Percentiles rank a stretch among this genome's conserved stretches.
phyloP scores from a whole-genome alignment of 1,140 invertebrate genomes.

The Neodiprion virginianus region DNA sequence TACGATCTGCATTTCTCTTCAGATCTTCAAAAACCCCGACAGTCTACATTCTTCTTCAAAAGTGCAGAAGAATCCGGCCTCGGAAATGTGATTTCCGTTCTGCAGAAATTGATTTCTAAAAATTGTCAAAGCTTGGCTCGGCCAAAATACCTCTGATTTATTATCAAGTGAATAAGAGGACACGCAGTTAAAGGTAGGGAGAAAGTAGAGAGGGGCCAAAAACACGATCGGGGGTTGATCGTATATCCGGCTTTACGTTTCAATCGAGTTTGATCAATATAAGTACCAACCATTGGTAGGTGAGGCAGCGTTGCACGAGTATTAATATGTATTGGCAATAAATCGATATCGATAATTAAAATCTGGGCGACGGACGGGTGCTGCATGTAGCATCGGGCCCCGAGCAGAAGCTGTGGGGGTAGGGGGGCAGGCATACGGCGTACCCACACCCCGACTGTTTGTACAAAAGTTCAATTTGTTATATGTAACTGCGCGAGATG shows the following conservation, averaged over 20 bases:
- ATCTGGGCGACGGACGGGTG: conserved; percentile 41
- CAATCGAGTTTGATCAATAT: conserved; percentile 56
- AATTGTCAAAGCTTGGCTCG: too few relatives aligned
- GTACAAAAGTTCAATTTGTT: conserved; percentile 63
- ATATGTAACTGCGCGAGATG: conserved; percentile 59
- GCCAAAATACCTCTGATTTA: too few relatives aligned
- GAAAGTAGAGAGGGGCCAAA: conserved; percentile 29
- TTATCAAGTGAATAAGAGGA: too few relatives aligned
- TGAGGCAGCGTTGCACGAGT: conserved; percentile 39
- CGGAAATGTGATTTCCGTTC: too few relatives aligned
- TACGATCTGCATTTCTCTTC: too few relatives aligned
- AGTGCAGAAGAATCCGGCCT: too few relatives aligned
- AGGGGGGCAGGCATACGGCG: not conserved
- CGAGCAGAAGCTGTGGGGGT: not conserved
- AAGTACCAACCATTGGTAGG: conserved; percentile 50
- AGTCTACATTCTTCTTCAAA: too few relatives aligned
- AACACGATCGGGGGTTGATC: conserved; percentile 38
- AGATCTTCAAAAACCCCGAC: too few relatives aligned
- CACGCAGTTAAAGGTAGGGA: too few relatives aligned
- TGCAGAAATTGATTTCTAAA: too few relatives aligned
- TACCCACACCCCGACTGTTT: not conserved
- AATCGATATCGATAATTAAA: conserved; percentile 64
- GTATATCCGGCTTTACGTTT: conserved; percentile 57
- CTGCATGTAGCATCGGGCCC: not conserved
- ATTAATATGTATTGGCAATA: conserved; percentile 61